Evolutionary conservation across 2,888 invertebrate species (phyloP), one percentile per base, ranked within the genome.

Genomic region (Calameuta pallipes): DNA sequence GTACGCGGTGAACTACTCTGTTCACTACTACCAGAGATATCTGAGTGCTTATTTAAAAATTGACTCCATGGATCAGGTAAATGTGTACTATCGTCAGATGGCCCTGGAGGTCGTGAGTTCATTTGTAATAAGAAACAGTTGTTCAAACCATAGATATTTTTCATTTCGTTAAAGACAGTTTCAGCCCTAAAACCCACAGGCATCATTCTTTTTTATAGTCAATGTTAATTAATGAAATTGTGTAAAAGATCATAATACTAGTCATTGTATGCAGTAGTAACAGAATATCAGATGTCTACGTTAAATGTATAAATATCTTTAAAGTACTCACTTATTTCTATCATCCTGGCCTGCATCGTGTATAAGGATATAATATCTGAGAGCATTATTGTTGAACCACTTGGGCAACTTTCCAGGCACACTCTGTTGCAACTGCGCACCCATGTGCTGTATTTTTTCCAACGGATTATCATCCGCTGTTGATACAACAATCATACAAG

Each of bases 111-210:
- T 85, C 95, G 94, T 1, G 98, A 98, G 92, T 99, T 99, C 82
- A 98, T 96, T 90, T 95, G 95, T 79, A 99, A 93, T 87, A 99
- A 93, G 90, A 98, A 98, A 91, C 98, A 98, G 89, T 96, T 96
- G 86, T 95, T 94, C 69, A 95, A 94, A 15, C 98, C 98, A 93
- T 97, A 99, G 23, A 96, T 95, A 76, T 96, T 95, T 92, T 98
- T 97, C 90, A 99, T 94, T 82, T 95, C 94, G 87, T 97, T 96
- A 92, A 96, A 98, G 78, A 96, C 93, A 83, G 95, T 94, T 89
- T 96, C 96, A 77, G 98, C 97, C 90, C 98, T 98, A 90, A 83
- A 93, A 93, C 56, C 56, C 23, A 56, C 56, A 56, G 23, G 23
- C 56, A 56, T 56, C 23, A 23, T 56, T 56, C 9, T 23, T 23